These are phyloP conservation scores for Gadopsis marmoratus DNA, from an alignment of 2,797 vertebrate genomes.

Conservation along the genomic window DNA sequence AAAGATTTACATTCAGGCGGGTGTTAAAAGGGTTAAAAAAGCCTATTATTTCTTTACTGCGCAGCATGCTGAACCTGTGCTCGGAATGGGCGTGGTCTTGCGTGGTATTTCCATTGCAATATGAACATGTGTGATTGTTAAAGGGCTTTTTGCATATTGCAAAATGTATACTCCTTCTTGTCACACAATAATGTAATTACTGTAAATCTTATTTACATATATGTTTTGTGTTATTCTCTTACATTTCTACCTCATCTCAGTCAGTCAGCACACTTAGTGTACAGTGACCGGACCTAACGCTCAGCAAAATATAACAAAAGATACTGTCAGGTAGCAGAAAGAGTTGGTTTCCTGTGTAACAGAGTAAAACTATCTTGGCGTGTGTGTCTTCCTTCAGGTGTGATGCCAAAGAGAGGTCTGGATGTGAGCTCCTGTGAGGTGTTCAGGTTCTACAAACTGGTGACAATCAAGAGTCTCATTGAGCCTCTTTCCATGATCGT, in stretches of 20 bases:
- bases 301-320: background rate
- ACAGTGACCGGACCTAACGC: too few relatives aligned
- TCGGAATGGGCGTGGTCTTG: background rate
- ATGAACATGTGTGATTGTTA: background rate
- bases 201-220: background rate
- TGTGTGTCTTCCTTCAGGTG: slow-evolving; percentile 78
- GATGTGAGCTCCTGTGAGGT: slow-evolving; percentile 93
- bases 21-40: background rate
- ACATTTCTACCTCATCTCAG: background rate
- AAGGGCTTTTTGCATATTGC: background rate
- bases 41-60: background rate
- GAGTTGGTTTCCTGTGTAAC: background rate
- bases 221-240: background rate
- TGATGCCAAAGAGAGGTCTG: slow-evolving; percentile 95
- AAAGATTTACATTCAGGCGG: background rate
- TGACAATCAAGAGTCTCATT: slow-evolving; percentile 91
- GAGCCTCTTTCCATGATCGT: slow-evolving; percentile 96
- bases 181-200: background rate
- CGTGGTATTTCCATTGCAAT: background rate
- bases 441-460: slow-evolving; percentile 95
- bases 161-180: background rate
- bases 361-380: background rate
- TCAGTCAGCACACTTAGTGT: background rate
- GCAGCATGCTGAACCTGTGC: background rate
- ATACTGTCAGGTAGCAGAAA: too few relatives aligned